A percentile compares a stretch with the other conserved stretches of the same genome.
Evolutionary conservation across 2,888 invertebrate species (phyloP).

Genomic region (Tyria jacobaeae): DNA sequence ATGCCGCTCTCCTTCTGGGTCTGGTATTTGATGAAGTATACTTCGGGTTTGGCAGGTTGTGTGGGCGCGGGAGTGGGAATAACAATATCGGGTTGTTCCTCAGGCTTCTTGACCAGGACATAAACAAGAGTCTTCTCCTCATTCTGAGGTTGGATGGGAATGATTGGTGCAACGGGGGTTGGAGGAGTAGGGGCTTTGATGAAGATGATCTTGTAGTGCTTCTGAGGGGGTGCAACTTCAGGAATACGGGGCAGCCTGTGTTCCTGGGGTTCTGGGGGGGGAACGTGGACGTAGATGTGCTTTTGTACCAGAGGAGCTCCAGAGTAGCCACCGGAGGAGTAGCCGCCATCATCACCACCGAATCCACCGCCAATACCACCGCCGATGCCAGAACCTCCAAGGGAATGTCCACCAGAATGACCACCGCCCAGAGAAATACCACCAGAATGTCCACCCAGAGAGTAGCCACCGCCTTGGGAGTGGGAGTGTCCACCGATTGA

Average conservation of each 20-base stretch:
- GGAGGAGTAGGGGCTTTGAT: slow-evolving; percentile 96
- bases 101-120: slow-evolving; percentile 95
- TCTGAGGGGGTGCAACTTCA: slow-evolving; percentile 91
- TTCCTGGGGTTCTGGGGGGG: slow-evolving; percentile 94
- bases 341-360: slow-evolving; percentile 74
- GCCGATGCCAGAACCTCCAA: slow-evolving; percentile 26
- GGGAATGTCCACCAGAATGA: slow-evolving; percentile 27
- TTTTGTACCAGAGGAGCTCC: slow-evolving; percentile 91
- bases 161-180: slow-evolving; percentile 92
- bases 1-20: slow-evolving; percentile 87
- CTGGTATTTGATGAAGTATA: slow-evolving; percentile 95
- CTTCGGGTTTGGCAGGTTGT: slow-evolving; percentile 95
- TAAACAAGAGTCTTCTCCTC: slow-evolving; percentile 96
- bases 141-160: slow-evolving; percentile 92
- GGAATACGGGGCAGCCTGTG: slow-evolving; percentile 88
- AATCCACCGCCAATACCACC: slow-evolving; percentile 58
- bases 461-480: slow-evolving; percentile 38
- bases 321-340: slow-evolving; percentile 77
- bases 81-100: slow-evolving; percentile 92
- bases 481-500: slow-evolving; percentile 39
- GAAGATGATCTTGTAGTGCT: slow-evolving; percentile 97
- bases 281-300: slow-evolving; percentile 96
- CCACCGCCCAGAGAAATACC: slow-evolving; percentile 39
- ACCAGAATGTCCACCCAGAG: slow-evolving; percentile 19
- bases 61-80: slow-evolving; percentile 93